A percentile compares a stretch with the other conserved stretches of the same genome.
phyloP scores from a whole-genome alignment of 2,888 invertebrate genomes.

The Drosophila rubida region DNA sequence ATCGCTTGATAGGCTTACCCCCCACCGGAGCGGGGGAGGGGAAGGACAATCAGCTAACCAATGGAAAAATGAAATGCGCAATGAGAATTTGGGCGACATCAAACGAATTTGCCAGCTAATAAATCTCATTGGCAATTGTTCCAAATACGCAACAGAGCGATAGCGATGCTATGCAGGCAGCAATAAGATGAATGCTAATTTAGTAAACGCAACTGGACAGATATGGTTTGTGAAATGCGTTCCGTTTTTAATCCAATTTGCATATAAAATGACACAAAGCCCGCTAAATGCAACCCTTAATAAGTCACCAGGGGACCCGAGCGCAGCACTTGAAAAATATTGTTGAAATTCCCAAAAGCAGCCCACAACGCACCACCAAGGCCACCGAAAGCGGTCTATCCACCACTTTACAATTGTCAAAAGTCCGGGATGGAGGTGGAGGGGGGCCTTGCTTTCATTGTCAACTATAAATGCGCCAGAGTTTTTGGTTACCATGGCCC shows the following conservation, averaged over 20 bases:
- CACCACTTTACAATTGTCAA: conserved; percentile 79
- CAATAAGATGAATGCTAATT: conserved; percentile 73
- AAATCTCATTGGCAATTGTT: conserved; percentile 63
- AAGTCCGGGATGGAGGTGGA: too few species aligned
- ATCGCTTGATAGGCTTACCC: conserved; percentile 71
- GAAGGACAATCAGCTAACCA: conserved; percentile 13
- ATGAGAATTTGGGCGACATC: conserved; percentile 69
- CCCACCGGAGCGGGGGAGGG: conserved; percentile 1
- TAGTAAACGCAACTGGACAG: conserved; percentile 57
- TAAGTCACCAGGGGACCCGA: conserved; percentile 78
- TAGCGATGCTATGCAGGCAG: not conserved
- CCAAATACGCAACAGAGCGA: not conserved
- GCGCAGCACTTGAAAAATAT: conserved; percentile 77
- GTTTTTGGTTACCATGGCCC: conserved; percentile 78
- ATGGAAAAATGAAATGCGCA: conserved; percentile 57
- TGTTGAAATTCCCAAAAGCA: conserved; percentile 76
- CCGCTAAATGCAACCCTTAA: conserved; percentile 82
- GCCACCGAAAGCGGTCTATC: conserved; percentile 34
- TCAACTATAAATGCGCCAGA: conserved; percentile 80
- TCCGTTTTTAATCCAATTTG: conserved; percentile 80
- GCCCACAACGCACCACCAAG: conserved; percentile 44
- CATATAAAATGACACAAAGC: conserved; percentile 81
- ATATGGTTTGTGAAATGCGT: conserved; percentile 62
- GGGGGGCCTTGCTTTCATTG: too few species aligned
- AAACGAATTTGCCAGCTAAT: conserved; percentile 80